Conservation (phyloP, 2,888 invertebrate species). For the Linyphia triangularis region DNA sequence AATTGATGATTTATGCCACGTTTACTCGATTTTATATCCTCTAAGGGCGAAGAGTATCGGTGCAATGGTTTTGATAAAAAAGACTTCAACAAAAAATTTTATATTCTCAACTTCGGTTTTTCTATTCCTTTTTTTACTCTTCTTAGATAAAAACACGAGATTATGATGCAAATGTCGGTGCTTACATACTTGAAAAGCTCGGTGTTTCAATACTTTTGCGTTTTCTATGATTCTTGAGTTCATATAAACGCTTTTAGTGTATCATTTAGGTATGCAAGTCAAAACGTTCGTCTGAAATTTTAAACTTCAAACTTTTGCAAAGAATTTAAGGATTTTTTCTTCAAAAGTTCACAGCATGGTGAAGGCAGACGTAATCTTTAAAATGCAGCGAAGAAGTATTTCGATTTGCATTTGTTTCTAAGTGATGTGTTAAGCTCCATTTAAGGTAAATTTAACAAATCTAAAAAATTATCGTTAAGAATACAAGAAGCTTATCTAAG, state of each 20-base stretch:
- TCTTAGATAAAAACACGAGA: background rate
- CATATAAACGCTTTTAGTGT: background rate
- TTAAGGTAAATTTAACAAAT: too few relatives aligned
- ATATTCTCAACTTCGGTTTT: background rate
- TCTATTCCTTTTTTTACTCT: background rate
- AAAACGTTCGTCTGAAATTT: background rate
- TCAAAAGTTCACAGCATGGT: background rate
- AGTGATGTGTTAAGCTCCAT: too few relatives aligned
- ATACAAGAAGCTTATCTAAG: too few relatives aligned
- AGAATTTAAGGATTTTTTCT: background rate
- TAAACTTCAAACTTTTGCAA: background rate
- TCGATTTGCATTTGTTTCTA: too few relatives aligned
- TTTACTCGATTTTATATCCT: constrained; percentile 29
- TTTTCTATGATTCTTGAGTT: constrained; percentile 6
- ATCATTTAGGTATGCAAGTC: background rate
- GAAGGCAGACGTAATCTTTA: too few relatives aligned
- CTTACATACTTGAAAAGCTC: constrained; percentile 1
- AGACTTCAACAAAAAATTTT: background rate
- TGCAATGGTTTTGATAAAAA: constrained; percentile 11
- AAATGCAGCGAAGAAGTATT: too few relatives aligned
- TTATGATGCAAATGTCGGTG: background rate
- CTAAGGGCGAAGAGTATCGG: constrained; percentile 1
- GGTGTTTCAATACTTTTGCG: constrained; percentile 16
- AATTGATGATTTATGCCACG: constrained; percentile 36
- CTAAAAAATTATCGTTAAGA: too few relatives aligned